Percentiles rank a stretch among this genome's conserved stretches.
These are phyloP conservation scores for Caenorhabditis macrosperma DNA, from an alignment of 2,888 invertebrate species.

Conservation along the genomic window DNA sequence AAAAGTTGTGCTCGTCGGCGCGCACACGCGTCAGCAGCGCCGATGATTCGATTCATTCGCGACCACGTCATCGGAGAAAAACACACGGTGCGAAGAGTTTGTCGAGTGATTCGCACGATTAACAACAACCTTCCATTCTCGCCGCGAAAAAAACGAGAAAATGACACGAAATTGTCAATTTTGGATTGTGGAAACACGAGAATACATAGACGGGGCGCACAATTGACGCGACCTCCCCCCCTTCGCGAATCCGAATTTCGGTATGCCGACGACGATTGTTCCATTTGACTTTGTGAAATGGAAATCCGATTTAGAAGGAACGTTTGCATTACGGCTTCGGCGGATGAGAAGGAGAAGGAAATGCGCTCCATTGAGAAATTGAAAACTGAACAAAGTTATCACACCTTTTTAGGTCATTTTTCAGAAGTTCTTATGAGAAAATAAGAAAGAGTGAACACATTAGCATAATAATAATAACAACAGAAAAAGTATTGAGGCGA, in stretches of 20 bases:
- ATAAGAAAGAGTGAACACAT: no score
- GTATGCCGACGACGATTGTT: no score
- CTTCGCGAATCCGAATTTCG: no score
- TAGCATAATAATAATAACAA: background rate
- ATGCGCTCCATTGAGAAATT: background rate
- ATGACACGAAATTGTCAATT: background rate
- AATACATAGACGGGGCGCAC: no score
- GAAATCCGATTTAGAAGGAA: background rate
- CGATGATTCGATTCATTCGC: no score
- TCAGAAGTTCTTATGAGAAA: no score
- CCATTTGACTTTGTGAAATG: background rate
- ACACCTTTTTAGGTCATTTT: no score
- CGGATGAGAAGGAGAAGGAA: background rate
- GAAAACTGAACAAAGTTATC: no score
- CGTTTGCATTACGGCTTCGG: no score
- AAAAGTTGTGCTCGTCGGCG: background rate
- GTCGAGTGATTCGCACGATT: conserved; percentile 7
- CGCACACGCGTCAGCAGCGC: no score
- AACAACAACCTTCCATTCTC: background rate
- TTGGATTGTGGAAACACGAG: background rate
- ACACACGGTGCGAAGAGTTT: background rate
- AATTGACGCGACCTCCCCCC: no score
- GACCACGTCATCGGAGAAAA: background rate
- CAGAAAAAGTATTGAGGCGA: background rate
- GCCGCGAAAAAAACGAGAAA: background rate